Conservation (phyloP, 2,113 vertebrate genomes). For the Cebidichthys violaceus region DNA sequence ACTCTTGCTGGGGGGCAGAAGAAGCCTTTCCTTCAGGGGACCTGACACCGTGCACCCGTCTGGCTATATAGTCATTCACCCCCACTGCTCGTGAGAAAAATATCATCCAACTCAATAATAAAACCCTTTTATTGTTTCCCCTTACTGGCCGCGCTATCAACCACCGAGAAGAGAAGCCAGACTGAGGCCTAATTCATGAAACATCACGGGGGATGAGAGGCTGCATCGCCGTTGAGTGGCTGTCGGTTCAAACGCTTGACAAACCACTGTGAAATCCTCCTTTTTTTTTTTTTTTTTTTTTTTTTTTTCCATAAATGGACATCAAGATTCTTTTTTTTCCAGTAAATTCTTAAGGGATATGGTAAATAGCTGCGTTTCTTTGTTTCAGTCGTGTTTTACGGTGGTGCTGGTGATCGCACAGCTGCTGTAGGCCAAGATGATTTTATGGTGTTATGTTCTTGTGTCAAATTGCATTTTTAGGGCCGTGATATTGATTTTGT, state of each 20-base stretch:
- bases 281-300: no score
- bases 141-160: neutral
- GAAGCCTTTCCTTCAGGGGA: conserved; percentile 28
- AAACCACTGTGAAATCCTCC: conserved; percentile 22
- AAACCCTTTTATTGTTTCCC: conserved; percentile 34
- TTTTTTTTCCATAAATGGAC: conserved; percentile 1
- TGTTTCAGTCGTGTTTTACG: conserved; percentile 22
- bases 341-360: neutral
- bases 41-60: conserved; percentile 46
- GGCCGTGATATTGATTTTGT: conserved; percentile 60
- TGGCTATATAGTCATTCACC: conserved; percentile 32
- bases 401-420: conserved; percentile 26
- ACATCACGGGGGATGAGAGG: neutral
- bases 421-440: conserved; percentile 33
- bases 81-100: neutral
- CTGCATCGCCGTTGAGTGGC: neutral
- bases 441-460: conserved; percentile 55
- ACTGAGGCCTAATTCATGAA: neutral
- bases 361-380: neutral
- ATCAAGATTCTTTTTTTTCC: neutral
- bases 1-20: conserved; percentile 24
- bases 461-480: conserved; percentile 56
- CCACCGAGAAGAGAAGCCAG: conserved; percentile 3
- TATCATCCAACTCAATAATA: conserved; percentile 17
- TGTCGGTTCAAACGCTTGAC: conserved; percentile 26